Conservation (phyloP, 2,888 invertebrate species). For the Galerucella pusilla region DNA sequence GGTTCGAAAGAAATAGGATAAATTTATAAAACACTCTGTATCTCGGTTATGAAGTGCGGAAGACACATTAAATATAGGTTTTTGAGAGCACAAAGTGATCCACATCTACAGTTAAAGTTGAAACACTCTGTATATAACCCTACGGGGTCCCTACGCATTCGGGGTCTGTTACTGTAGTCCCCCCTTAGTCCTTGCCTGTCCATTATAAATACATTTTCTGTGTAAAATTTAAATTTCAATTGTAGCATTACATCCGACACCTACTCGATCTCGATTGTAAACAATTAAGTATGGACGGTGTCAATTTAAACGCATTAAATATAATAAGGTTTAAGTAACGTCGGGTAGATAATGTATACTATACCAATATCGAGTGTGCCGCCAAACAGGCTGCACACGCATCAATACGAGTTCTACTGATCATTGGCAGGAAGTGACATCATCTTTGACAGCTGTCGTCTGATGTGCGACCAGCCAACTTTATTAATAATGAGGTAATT, state of each 20-base stretch:
- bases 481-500: slow-evolving; percentile 35
- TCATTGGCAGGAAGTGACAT: slow-evolving; percentile 62
- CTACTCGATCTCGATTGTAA: slow-evolving; percentile 39
- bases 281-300: slow-evolving; percentile 42
- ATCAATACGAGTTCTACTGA: slow-evolving; percentile 55
- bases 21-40: too few species aligned
- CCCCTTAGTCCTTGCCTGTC: too few species aligned
- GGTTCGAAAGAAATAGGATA: too few species aligned
- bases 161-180: too few species aligned
- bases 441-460: slow-evolving; percentile 62
- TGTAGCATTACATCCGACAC: slow-evolving; percentile 33
- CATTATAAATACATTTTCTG: too few species aligned
- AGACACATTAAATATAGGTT: too few species aligned
- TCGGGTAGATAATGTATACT: slow-evolving; percentile 51
- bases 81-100: too few species aligned
- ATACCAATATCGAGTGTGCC: slow-evolving; percentile 47
- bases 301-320: slow-evolving; percentile 45
- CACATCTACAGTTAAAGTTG: too few species aligned
- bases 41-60: too few species aligned
- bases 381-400: slow-evolving; percentile 39
- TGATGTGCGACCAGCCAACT: slow-evolving; percentile 41
- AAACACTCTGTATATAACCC: too few species aligned
- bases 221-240: too few species aligned
- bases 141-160: too few species aligned
- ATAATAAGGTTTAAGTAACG: slow-evolving; percentile 44